Evolutionary conservation across 2,113 vertebrate species (phyloP), one percentile per base, ranked within the genome.

Genomic region (Carassius auratus): DNA sequence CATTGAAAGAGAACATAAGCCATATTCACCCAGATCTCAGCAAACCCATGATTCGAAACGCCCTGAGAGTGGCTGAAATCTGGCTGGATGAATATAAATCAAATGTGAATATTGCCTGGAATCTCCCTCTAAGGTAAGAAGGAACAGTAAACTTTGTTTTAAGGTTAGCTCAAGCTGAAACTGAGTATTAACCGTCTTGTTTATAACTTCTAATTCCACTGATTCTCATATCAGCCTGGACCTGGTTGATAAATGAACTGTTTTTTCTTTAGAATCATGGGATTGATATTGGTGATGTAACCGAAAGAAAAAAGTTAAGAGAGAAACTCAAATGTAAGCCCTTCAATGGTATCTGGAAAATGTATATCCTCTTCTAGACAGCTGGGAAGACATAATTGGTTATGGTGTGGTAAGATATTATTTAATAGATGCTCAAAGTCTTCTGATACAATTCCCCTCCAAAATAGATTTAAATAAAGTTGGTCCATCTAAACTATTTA

Each of bases 331-430:
- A 97, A 8, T 99, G 98, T 87, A 98, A 97, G 66, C 97, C 96
- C 45, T 99, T 99, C 89, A 95, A 91, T 98, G 97, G 97, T 99
- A 99, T 86, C 91, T 99, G 91, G 95, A 98, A 86, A 96, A 99
- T 0, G 94, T 99, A 84, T 98, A 98, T 87, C 96, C 97, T 1
- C 86, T 92, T 89, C 95, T 99, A 93, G 85, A 92, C 3, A 84
- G 87, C 13, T 80, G 88, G 61, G 0, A 26, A 0, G n/a, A 90
- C 78, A 15, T 94, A 5, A 5, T 90, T 0, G 89, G 45, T 48
- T 94, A 94, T 12, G 94, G 94, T 1, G 33, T 0, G 8, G 87
- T 88, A 87, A 88, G 10, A 55, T 55, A 19, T 30, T 30, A 30
- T 30, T 30, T 30, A 2, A 59, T 59, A 59, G 17, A 91, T 89